Evolutionary conservation across 2,797 vertebrate genomes (phyloP).

Genomic region (Macrochelys suwanniensis): DNA sequence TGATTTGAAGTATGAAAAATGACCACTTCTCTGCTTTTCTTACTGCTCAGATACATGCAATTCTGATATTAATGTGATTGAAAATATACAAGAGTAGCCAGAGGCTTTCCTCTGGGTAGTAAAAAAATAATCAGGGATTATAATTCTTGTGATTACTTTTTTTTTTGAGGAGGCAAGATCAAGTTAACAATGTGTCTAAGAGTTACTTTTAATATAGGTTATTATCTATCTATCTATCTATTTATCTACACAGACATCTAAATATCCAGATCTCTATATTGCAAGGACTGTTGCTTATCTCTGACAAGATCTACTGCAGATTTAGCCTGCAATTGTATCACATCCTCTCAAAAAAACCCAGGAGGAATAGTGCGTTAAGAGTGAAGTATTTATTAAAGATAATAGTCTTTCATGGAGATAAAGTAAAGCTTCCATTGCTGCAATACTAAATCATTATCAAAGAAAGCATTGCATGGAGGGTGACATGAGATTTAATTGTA

Average conservation of each 20-base stretch:
- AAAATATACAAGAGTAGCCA: background rate
- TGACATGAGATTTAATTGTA: background rate
- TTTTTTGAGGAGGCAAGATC: background rate
- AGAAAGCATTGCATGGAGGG: background rate
- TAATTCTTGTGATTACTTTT: background rate
- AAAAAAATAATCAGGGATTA: slow-evolving; percentile 12
- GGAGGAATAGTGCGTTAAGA: background rate
- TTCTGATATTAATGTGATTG: background rate
- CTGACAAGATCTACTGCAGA: background rate
- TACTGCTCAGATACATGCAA: slow-evolving; percentile 9
- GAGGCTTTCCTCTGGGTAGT: background rate
- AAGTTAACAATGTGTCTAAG: background rate
- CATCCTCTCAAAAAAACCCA: background rate
- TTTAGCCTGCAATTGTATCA: background rate
- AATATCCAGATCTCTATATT: background rate
- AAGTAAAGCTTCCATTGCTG: background rate
- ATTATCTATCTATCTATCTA: background rate
- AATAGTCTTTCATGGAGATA: background rate
- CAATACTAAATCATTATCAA: background rate
- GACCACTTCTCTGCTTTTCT: background rate
- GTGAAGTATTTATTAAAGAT: background rate
- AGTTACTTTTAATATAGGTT: slow-evolving; percentile 8
- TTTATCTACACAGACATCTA: background rate
- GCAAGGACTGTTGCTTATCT: background rate
- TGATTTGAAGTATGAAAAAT: slow-evolving; percentile 36